phyloP scores from a whole-genome alignment of 2,113 vertebrate genomes.

The Myotis yumanensis region DNA sequence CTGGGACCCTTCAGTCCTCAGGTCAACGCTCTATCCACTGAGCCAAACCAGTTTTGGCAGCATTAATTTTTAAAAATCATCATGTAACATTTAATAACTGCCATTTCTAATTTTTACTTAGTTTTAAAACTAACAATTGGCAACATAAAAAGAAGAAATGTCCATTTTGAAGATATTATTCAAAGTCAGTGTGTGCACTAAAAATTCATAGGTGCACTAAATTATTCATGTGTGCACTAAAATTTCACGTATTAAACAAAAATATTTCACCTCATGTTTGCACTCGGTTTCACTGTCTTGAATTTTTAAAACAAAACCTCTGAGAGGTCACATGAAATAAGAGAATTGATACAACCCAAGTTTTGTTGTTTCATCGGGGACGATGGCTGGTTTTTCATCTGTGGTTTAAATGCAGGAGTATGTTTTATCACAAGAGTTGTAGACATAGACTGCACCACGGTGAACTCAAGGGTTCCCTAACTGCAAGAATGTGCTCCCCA shows the following conservation, averaged over 20 bases:
- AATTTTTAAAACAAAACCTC: conserved; percentile 40
- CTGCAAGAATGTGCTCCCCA: background rate
- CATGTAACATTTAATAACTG: background rate
- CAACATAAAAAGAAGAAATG: background rate
- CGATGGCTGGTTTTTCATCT: background rate
- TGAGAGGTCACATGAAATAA: conserved; percentile 9
- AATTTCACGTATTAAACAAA: conserved; percentile 9
- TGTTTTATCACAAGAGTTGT: background rate
- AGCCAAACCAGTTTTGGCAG: no score
- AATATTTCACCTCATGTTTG: background rate
- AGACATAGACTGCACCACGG: background rate
- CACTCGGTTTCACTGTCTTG: background rate
- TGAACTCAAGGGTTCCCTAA: background rate
- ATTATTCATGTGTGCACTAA: background rate
- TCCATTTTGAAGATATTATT: conserved; percentile 21
- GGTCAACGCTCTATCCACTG: no score
- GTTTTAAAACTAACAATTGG: conserved; percentile 5
- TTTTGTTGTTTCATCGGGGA: background rate
- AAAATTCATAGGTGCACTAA: background rate
- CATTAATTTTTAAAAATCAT: conserved; percentile 14
- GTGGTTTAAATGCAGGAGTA: background rate
- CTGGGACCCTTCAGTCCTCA: no score
- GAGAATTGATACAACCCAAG: background rate
- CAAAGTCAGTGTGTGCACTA: background rate
- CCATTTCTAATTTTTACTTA: conserved; percentile 36